Percentiles rank a stretch among this genome's conserved stretches.
These are phyloP conservation scores for Geopemphigus sp. DNA, from an alignment of 1,140 invertebrate species.

Conservation along the genomic window DNA sequence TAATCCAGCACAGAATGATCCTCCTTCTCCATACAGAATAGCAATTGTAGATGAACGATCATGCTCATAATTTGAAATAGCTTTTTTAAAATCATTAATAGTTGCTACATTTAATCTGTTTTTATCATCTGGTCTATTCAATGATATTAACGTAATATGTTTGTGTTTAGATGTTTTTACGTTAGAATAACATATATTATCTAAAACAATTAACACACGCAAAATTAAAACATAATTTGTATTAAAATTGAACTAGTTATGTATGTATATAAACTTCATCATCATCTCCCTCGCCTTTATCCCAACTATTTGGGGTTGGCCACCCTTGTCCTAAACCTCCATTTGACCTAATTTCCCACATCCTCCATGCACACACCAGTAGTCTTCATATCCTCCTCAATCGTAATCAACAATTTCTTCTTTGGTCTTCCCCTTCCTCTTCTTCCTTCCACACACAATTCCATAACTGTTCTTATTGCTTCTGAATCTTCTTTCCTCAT, in stretches of 20 bases:
- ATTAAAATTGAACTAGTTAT: neutral
- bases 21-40: constrained; percentile 82
- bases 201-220: constrained; percentile 8
- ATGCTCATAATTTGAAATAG: constrained; percentile 61
- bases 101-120: constrained; percentile 76
- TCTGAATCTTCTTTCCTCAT: too few relatives aligned
- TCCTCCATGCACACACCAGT: too few relatives aligned
- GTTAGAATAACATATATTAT: neutral
- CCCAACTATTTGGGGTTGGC: too few relatives aligned
- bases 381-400: too few relatives aligned
- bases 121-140: constrained; percentile 77
- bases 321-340: too few relatives aligned
- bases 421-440: too few relatives aligned
- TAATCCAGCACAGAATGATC: constrained; percentile 84
- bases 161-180: constrained; percentile 51
- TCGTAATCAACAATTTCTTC: too few relatives aligned
- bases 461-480: too few relatives aligned
- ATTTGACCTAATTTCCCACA: too few relatives aligned
- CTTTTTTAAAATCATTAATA: constrained; percentile 52
- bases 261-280: neutral
- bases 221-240: neutral
- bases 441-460: too few relatives aligned
- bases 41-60: constrained; percentile 64
- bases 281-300: too few relatives aligned
- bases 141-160: constrained; percentile 65